Evolutionary conservation across 2,113 vertebrate species (phyloP).

Genomic region (Herpailurus yagouaroundi): DNA sequence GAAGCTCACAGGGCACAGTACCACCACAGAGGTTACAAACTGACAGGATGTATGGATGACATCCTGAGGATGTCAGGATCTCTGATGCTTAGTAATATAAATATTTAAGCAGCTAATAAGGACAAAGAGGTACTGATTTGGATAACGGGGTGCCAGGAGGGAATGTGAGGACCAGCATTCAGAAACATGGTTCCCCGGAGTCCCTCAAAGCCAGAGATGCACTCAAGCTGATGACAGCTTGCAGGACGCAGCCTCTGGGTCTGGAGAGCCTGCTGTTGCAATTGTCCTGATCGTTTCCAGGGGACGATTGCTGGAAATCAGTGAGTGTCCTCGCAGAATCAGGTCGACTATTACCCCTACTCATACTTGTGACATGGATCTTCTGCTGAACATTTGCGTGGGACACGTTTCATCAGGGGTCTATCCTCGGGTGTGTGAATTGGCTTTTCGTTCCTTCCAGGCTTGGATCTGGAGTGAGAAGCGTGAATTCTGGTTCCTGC

Average conservation of each 20-base stretch:
- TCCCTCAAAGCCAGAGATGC: not conserved
- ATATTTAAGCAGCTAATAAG: not conserved
- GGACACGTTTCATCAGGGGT: not conserved
- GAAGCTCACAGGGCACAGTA: not conserved
- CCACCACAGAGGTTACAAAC: not conserved
- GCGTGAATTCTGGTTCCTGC: not conserved
- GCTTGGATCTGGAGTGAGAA: not conserved
- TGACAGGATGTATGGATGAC: not conserved
- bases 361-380: not conserved
- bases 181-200: not conserved
- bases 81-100: not conserved
- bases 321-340: not conserved
- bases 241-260: rapidly evolving
- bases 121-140: not conserved
- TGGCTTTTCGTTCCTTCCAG: no score
- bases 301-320: not conserved
- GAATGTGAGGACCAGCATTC: not conserved
- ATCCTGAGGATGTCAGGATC: not conserved
- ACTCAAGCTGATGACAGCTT: not conserved
- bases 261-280: not conserved
- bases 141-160: not conserved
- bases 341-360: not conserved
- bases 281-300: not conserved
- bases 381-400: not conserved
- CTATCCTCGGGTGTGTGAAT: not conserved